Base-by-base conservation (phyloP, 2,888 invertebrate species). In the Gastrophysa polygoni region DNA sequence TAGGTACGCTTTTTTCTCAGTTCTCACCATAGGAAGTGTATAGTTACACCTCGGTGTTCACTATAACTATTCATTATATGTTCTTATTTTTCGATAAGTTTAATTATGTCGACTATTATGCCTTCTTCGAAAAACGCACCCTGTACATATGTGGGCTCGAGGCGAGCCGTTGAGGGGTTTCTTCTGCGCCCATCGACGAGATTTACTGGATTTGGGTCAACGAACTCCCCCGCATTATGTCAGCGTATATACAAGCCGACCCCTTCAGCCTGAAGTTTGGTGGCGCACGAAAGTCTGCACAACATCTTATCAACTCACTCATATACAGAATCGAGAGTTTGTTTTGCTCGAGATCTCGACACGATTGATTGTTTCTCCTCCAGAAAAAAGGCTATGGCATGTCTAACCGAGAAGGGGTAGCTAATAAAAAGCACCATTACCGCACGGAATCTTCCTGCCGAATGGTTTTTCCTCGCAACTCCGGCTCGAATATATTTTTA, bases 161-260 rank as follows among this genome's bases (percentile, higher is more conserved):
- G 38, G 34, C 17, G 52, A 38, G 14, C 46, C 54, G 24, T 54
- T 56, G 63, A 57, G 54, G 61, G 60, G 64, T 61, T 64, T 57
- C 60, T 44, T 57, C 57, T 47, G 14, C 60, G 24, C 20, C 52
- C 21, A 54, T 29, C 46, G 51, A 17, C 47, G 34, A 64, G 59
- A 59, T 61, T 66, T 57, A 62, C 60, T 63, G 62, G 61, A 67
- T 68, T 52, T 67, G 63, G 68, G 68, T 68, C 68, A 63, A 67
- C 65, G 68, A 68, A 68, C 68, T 64, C 60, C 54, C 58, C 54
- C 21, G 55, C 8, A 20, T 46, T 46, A 46, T 18, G 28, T 38
- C 32, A 34, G 51, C 51, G 17, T 38, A 38, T 38, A n/a, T n/a
- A 17, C 32, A 17, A 32, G 7, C 29, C 11, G 54, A 54, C 54